phyloP scores from a whole-genome alignment of 2,797 vertebrate species.

The Myotis daubentonii region DNA sequence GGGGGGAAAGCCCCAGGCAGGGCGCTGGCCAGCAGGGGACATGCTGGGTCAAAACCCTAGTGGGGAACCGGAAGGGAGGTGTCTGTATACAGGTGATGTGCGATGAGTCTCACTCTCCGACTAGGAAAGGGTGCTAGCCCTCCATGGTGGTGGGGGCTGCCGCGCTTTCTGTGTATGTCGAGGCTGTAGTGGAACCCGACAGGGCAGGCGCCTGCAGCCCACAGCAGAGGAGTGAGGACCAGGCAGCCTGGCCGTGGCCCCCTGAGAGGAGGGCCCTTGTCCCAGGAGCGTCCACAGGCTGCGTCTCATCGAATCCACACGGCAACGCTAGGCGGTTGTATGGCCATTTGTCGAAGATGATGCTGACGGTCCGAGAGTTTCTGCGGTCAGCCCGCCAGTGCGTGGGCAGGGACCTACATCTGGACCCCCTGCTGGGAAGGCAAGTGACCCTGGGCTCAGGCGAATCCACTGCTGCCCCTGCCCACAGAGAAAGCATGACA shows the following conservation, averaged over 20 bases:
- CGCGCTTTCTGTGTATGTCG: not conserved
- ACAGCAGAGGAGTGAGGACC: not conserved
- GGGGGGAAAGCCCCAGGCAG: not conserved
- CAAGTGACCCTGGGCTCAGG: not conserved
- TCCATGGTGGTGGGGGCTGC: not conserved
- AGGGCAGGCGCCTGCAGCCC: not conserved
- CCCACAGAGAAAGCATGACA: not conserved
- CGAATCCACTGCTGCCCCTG: not conserved
- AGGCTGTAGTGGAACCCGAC: not conserved
- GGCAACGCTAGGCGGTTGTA: not conserved
- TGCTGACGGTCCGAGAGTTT: not conserved
- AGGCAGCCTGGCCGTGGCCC: not conserved
- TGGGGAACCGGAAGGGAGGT: not conserved
- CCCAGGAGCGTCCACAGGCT: not conserved
- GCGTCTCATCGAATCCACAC: not conserved
- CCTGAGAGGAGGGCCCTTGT: not conserved
- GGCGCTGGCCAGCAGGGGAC: not conserved
- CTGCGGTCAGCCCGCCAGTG: not conserved
- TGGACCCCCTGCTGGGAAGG: not conserved
- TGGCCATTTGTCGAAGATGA: not conserved
- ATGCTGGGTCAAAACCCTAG: not conserved
- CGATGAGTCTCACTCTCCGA: not conserved
- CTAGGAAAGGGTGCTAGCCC: not conserved
- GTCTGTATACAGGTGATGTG: not conserved
- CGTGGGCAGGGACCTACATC: not conserved